Conservation (phyloP, 2,888 invertebrate genomes). For the Tenthredo distinguenda region DNA sequence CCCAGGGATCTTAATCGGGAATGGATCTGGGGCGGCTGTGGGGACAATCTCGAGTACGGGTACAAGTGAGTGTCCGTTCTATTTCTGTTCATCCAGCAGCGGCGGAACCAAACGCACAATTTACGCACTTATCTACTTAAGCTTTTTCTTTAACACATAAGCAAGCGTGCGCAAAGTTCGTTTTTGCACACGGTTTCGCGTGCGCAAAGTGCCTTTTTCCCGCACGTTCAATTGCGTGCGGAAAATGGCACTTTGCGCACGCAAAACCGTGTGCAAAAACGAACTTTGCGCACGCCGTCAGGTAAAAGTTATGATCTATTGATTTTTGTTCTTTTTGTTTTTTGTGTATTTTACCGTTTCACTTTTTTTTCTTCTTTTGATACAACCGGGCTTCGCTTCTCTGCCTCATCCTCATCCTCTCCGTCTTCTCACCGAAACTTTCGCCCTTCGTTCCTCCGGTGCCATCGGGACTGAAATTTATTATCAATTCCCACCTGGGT, state of each 20-base stretch:
- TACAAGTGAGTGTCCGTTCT: slow-evolving; percentile 86
- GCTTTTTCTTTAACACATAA: not conserved
- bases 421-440: not conserved
- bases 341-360: not conserved
- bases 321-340: not conserved
- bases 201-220: too few relatives aligned
- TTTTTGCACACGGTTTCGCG: too few relatives aligned
- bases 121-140: not conserved
- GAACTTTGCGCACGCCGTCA: too few relatives aligned
- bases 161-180: too few relatives aligned
- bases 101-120: not conserved
- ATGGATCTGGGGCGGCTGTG: slow-evolving; percentile 99
- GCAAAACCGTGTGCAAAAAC: too few relatives aligned
- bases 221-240: too few relatives aligned
- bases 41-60: slow-evolving; percentile 97
- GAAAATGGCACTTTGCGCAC: too few relatives aligned
- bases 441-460: not conserved
- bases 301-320: too few relatives aligned
- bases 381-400: not conserved
- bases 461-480: slow-evolving; percentile 39
- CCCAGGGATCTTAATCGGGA: slow-evolving; percentile 92
- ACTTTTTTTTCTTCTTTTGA: not conserved
- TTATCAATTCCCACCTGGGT: slow-evolving; percentile 54
- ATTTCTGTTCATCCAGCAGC: not conserved
- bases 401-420: not conserved